Percentiles rank a stretch among this genome's conserved stretches.
These are phyloP conservation scores for Entomobrya multifasciata DNA, from an alignment of 2,888 invertebrate genomes.

Conservation along the genomic window DNA sequence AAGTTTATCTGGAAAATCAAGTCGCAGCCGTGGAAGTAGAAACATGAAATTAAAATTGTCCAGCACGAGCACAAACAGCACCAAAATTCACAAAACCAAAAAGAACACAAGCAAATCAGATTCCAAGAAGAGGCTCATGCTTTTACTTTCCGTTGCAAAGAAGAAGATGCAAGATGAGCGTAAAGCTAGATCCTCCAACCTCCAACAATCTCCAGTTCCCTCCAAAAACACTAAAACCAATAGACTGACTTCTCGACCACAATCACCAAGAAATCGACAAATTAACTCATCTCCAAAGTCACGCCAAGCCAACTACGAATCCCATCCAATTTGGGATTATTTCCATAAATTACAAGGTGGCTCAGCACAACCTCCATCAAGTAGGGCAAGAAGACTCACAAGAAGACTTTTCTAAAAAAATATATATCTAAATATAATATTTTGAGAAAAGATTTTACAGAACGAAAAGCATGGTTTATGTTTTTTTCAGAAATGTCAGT, in stretches of 20 bases:
- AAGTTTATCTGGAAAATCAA: neutral
- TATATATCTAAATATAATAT: neutral
- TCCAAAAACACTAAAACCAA: constrained; percentile 2
- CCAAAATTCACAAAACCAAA: constrained; percentile 41
- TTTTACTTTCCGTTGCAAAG: constrained; percentile 53
- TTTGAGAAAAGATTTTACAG: too few relatives aligned
- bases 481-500: too few relatives aligned
- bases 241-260: constrained; percentile 40
- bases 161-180: constrained; percentile 59
- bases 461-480: too few relatives aligned
- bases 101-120: constrained; percentile 52
- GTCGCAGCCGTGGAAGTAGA: constrained; percentile 11
- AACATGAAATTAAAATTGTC: constrained; percentile 57
- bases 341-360: constrained; percentile 47
- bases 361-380: constrained; percentile 26
- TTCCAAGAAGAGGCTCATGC: constrained; percentile 45
- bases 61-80: neutral
- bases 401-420: constrained; percentile 53
- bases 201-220: constrained; percentile 5
- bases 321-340: constrained; percentile 63
- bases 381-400: constrained; percentile 56
- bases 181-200: constrained; percentile 2
- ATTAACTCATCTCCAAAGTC: constrained; percentile 8
- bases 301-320: constrained; percentile 34
- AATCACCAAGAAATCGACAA: constrained; percentile 49